A percentile compares a stretch with the other conserved stretches of the same genome.
Evolutionary conservation across 2,888 invertebrate species (phyloP).

Genomic region (Himalopsyche tibetana): DNA sequence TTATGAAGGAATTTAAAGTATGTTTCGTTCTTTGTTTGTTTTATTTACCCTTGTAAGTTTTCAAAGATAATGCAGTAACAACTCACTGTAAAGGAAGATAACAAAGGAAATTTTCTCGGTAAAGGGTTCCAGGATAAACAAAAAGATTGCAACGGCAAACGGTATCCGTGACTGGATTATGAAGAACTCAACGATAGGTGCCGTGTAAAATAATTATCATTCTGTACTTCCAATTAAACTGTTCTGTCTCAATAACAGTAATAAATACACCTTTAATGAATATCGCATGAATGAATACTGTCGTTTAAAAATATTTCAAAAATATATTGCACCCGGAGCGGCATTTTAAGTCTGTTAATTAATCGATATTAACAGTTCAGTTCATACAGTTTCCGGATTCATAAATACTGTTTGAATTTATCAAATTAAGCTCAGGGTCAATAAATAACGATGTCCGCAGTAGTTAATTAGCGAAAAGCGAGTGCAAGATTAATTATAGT

Average conservation of each 20-base stretch:
- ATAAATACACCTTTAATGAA: too few species aligned
- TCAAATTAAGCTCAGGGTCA: background rate
- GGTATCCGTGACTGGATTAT: background rate
- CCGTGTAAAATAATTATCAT: too few species aligned
- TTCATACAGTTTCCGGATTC: background rate
- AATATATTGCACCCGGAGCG: too few species aligned
- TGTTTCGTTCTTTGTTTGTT: conserved; percentile 2
- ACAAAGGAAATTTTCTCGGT: conserved; percentile 1
- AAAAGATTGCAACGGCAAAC: background rate
- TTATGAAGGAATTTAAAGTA: conserved; percentile 32
- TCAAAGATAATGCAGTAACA: conserved; percentile 34
- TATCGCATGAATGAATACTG: too few species aligned
- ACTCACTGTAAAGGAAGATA: background rate
- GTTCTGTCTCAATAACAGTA: too few species aligned
- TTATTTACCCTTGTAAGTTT: conserved; percentile 14
- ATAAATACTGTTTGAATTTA: background rate
- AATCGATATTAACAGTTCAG: too few species aligned
- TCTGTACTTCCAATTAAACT: too few species aligned
- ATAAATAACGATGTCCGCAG: background rate
- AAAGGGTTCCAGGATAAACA: conserved; percentile 6
- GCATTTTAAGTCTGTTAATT: too few species aligned
- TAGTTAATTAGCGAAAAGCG: conserved; percentile 11
- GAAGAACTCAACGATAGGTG: too few species aligned
- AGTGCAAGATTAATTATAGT: conserved; percentile 14
- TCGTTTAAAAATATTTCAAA: too few species aligned